These are phyloP conservation scores for Otocyon megalotis DNA, from an alignment of 2,113 vertebrate species.

Conservation along the genomic window DNA sequence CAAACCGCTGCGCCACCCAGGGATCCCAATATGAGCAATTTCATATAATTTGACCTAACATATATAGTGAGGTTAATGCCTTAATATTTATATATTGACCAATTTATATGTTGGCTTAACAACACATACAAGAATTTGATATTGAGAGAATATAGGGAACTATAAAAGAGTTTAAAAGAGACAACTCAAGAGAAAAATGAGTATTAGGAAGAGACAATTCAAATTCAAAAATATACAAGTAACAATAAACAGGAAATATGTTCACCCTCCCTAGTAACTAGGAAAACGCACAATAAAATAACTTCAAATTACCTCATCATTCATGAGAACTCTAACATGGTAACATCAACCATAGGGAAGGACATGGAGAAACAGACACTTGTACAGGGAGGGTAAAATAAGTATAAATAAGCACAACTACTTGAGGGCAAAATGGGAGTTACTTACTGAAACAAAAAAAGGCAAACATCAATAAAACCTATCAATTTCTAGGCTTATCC, in stretches of 20 bases:
- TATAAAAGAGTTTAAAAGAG: neutral
- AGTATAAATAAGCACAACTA: neutral
- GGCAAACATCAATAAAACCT: neutral
- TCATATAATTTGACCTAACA: neutral
- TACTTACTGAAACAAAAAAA: conserved; percentile 12
- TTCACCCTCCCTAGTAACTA: neutral
- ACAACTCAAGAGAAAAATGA: neutral
- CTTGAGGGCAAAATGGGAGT: neutral
- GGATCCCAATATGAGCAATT: neutral
- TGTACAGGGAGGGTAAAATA: neutral
- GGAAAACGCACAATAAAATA: neutral
- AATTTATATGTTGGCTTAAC: neutral
- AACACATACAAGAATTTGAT: neutral
- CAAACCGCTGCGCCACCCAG: too few relatives aligned
- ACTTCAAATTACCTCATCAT: neutral
- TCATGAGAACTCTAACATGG: neutral
- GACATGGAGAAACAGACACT: neutral
- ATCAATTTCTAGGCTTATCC: neutral
- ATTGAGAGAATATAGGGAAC: neutral
- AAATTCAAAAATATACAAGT: neutral
- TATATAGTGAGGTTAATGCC: neutral
- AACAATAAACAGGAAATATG: neutral
- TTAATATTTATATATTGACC: neutral
- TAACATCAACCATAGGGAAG: neutral
- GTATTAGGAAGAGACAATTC: neutral